Conservation (phyloP, 2,888 invertebrate species). For the Exephanes ischioxanthus region DNA sequence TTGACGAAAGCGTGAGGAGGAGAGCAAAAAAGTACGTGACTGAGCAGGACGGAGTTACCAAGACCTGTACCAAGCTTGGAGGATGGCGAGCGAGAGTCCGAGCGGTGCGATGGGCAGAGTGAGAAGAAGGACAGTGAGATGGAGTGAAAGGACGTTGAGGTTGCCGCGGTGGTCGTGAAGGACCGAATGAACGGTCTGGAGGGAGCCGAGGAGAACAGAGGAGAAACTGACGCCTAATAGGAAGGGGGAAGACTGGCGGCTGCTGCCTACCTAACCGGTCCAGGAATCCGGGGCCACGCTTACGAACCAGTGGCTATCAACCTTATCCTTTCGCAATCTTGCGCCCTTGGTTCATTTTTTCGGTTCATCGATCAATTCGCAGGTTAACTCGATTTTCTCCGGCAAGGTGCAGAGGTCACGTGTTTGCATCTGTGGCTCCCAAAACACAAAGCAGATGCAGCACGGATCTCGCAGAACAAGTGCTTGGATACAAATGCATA, state of each 20-base stretch:
- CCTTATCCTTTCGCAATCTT: conserved; percentile 53
- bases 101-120: conserved; percentile 11
- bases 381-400: neutral
- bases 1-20: conserved; percentile 42
- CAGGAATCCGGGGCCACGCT: conserved; percentile 84
- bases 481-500: no score
- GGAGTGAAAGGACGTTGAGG: conserved; percentile 59
- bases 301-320: conserved; percentile 82
- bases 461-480: no score
- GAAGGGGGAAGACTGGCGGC: conserved; percentile 72
- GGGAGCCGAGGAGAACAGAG: conserved; percentile 68
- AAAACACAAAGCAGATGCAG: neutral
- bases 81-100: conserved; percentile 54
- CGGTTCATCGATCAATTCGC: neutral
- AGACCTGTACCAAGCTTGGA: conserved; percentile 32
- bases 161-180: conserved; percentile 39
- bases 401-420: neutral
- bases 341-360: neutral
- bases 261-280: conserved; percentile 81
- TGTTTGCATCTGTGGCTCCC: neutral
- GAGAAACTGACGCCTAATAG: conserved; percentile 76
- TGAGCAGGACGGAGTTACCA: conserved; percentile 37
- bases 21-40: conserved; percentile 51
- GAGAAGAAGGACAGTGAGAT: conserved; percentile 55
- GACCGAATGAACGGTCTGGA: conserved; percentile 42